A percentile compares a stretch with the other conserved stretches of the same genome.
Evolutionary conservation across 2,888 invertebrate species (phyloP).

Genomic region (Microchrysa polita): DNA sequence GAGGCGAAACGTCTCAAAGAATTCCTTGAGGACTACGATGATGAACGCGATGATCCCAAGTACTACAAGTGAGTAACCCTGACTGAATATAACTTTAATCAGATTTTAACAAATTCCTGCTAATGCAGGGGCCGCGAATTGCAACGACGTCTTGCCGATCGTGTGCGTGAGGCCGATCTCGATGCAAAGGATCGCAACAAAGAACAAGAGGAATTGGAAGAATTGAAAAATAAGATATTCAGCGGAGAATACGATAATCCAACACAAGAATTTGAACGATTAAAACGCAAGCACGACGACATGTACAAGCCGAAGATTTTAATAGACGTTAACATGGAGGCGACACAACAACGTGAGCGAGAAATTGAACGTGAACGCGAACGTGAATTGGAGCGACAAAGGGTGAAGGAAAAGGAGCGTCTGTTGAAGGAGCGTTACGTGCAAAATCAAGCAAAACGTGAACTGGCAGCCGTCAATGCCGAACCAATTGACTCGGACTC

Average conservation of each 20-base stretch:
- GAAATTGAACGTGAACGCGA: conserved; percentile 68
- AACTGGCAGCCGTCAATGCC: conserved; percentile 73
- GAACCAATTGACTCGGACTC: conserved; percentile 81
- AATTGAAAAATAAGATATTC: conserved; percentile 80
- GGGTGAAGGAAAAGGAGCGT: conserved; percentile 64
- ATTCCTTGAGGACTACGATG: conserved; percentile 99
- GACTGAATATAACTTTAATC: not conserved
- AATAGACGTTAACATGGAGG: conserved; percentile 74
- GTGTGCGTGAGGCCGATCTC: conserved; percentile 91
- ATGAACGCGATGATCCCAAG: conserved; percentile 96
- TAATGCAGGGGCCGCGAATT: conserved; percentile 77
- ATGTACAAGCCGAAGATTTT: conserved; percentile 85
- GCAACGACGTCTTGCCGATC: conserved; percentile 87
- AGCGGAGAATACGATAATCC: conserved; percentile 73
- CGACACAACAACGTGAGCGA: conserved; percentile 70
- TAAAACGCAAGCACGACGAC: conserved; percentile 80
- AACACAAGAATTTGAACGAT: conserved; percentile 74
- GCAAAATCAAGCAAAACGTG: conserved; percentile 68
- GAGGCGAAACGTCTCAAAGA: conserved; percentile 95
- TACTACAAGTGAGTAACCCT: conserved; percentile 77
- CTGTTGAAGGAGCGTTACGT: conserved; percentile 64
- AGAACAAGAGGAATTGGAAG: conserved; percentile 89
- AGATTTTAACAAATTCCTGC: not conserved
- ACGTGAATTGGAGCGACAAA: conserved; percentile 62
- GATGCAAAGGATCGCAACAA: conserved; percentile 90